These are phyloP conservation scores for Oscarella lobularis DNA, from an alignment of 37 sponge, comb jelly and placozoan genomes.

Conservation along the genomic window DNA sequence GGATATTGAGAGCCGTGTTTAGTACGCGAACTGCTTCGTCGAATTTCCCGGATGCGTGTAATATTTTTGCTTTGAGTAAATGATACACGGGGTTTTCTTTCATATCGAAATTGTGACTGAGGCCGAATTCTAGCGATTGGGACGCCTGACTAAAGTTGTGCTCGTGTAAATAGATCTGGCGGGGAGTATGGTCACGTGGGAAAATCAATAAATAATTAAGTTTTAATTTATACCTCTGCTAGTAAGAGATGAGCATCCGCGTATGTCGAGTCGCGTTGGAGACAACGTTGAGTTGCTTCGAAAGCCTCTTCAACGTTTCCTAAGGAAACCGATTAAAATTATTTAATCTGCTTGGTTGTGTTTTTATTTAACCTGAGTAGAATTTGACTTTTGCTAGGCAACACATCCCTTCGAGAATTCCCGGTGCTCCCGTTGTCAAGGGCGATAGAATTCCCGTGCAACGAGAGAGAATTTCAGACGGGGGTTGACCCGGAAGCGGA, in stretches of 20 bases:
- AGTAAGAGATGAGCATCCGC: constrained; percentile 69
- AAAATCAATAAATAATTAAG: no score
- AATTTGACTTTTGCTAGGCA: constrained; percentile 79
- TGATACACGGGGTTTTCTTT: constrained; percentile 54
- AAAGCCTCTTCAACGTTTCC: constrained; percentile 54
- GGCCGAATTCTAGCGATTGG: constrained; percentile 58
- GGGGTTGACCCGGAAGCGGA: constrained; percentile 19
- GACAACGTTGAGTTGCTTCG: constrained; percentile 27
- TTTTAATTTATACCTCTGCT: constrained; percentile 26
- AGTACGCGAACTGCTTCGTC: constrained; percentile 44
- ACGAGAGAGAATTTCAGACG: constrained; percentile 15
- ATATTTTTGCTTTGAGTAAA: constrained; percentile 31
- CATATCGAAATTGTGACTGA: constrained; percentile 85
- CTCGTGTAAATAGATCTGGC: constrained; percentile 38
- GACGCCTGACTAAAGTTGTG: constrained; percentile 27
- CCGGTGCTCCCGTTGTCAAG: constrained; percentile 52
- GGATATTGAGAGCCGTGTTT: constrained; percentile 30
- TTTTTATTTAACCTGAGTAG: no score
- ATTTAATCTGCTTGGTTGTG: no score
- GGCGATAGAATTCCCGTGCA: constrained; percentile 46
- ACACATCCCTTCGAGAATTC: constrained; percentile 32
- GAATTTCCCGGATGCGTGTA: constrained; percentile 17
- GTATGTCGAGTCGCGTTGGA: constrained; percentile 28
- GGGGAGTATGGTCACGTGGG: no score
- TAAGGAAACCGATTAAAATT: no score